Base-by-base conservation (phyloP, 2,113 vertebrate species). In the Delphinus delphis region DNA sequence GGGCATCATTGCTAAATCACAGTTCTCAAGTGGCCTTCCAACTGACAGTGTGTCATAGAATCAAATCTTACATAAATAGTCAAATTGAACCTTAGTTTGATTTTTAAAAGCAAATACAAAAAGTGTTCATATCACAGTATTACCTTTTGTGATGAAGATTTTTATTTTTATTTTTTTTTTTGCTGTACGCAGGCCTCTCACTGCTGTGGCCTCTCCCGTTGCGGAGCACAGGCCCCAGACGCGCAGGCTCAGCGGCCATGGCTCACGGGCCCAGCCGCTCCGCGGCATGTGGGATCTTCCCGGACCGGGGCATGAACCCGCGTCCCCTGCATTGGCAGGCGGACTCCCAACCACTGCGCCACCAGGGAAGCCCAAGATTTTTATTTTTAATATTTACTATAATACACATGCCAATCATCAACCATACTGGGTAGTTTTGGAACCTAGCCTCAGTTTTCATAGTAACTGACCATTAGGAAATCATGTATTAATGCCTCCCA, bases 41-140 rank as follows among this genome's bases (percentile, higher is more conserved):
- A 8, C 0, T n/a, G 94, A 53, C 1, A 2, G 18, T 82, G 83
- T 41, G 38, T 88, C 4, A 85, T 1, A 88, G 58, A 12, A 84
- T 62, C 58, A 36, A 82, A n/a, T 26, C 6, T 93, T 63, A 63
- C 31, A 62, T 58, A 41, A 87, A 81, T 10, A 55, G 6, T 23
- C 47, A 94, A 33, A 82, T 13, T 36, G n/a, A 81, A 82, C 2
- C 9, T 60, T 76, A 62, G 60, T 84, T 63, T 90, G 62, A 55
- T 58, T 92, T 94, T 83, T 80, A 36, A 87, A 96, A 62, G 50
- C 47, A 84, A 88, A 47, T n/a, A 70, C 3, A 76, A 68, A 86
- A 68, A 17, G 18, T 90, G n/a, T n/a, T 90, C 1, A 26, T 26
- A 38, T 58, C 13, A 62, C 4, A 58, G 12, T 28, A 67, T 76